Base-by-base conservation (phyloP, 2,113 vertebrate genomes). In the Isichthys henryi region DNA sequence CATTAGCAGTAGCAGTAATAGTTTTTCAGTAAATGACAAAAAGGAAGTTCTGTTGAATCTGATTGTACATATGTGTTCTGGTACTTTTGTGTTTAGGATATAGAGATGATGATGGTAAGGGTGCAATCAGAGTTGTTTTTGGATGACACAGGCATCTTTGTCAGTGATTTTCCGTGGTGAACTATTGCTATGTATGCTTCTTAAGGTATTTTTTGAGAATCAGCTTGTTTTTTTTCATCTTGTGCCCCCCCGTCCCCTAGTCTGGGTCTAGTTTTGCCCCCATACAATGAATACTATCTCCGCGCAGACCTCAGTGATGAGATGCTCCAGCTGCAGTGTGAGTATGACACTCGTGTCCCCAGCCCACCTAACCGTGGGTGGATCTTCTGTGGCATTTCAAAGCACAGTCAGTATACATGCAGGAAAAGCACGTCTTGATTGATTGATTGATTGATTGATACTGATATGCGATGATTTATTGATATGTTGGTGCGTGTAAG, bases 291-390 rank as follows among this genome's bases (percentile, higher is more conserved):
- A 77, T 98, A 96, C 95, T 99, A 97, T 96, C 98, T 99, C 94
- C 97, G 97, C 93, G 98, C 98, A 90, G 98, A 99, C 95, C 96
- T 99, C 91, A 99, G 97, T 0, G 98, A 99, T 93, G 97, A 99
- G 96, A 99, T 99, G 94, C 96, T 99, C 70, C 98, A 99, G 95
- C 97, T 98, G 91, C 98, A 99, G 96, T 99, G 98, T 99, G 96
- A 99, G 98, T 98, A 96, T 62, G 23, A 82, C 27, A 17, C 48
- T 23, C 50, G 3, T n/a, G 58, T n/a, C 45, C 31, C 9, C 27
- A 49, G 19, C 8, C 11, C 49, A 86, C 85, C n/a, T 13, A 9
- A n/a, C 13, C 11, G 21, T 85, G 43, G 43, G 45, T 77, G 7
- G 17, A 15, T 2, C 35, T 43, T 10, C 70, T 77, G 5, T 43